These are phyloP conservation scores for Meteorus cinctellus DNA, from an alignment of 2,888 invertebrate genomes.

Conservation along the genomic window DNA sequence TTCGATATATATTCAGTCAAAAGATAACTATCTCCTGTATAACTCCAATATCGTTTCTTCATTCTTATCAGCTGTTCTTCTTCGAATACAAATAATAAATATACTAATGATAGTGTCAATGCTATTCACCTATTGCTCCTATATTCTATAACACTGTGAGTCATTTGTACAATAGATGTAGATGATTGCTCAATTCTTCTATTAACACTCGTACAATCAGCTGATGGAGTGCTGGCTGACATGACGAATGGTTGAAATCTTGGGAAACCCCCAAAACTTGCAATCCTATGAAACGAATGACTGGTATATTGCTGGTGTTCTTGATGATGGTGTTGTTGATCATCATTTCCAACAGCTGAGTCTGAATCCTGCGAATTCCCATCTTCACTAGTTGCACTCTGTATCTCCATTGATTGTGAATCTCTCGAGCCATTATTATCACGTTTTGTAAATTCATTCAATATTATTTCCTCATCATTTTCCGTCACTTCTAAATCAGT, in stretches of 20 bases:
- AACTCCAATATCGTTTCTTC: not conserved
- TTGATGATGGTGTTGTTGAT: conserved; percentile 51
- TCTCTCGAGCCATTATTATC: conserved; percentile 54
- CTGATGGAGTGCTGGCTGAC: conserved; percentile 62
- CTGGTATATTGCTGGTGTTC: conserved; percentile 57
- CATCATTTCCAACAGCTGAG: conserved; percentile 58
- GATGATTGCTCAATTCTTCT: conserved; percentile 60
- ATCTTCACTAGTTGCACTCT: conserved; percentile 63
- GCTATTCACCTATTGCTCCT: conserved; percentile 66
- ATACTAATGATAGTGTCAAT: conserved; percentile 19
- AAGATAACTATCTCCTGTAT: not conserved
- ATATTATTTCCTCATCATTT: conserved; percentile 50
- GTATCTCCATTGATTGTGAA: conserved; percentile 60
- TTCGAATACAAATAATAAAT: conserved; percentile 20
- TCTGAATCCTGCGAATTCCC: conserved; percentile 66
- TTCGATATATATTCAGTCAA: not conserved
- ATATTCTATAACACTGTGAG: conserved; percentile 69
- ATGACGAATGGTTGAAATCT: conserved; percentile 69
- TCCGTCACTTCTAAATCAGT: conserved; percentile 63
- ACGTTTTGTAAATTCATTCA: conserved; percentile 42
- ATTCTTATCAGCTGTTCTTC: not conserved
- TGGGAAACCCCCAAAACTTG: conserved; percentile 68
- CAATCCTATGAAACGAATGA: conserved; percentile 68
- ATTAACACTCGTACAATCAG: conserved; percentile 57
- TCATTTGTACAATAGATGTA: conserved; percentile 65